These are phyloP conservation scores for Thamnophis elegans DNA, from an alignment of 2,797 vertebrate genomes.

Conservation along the genomic window DNA sequence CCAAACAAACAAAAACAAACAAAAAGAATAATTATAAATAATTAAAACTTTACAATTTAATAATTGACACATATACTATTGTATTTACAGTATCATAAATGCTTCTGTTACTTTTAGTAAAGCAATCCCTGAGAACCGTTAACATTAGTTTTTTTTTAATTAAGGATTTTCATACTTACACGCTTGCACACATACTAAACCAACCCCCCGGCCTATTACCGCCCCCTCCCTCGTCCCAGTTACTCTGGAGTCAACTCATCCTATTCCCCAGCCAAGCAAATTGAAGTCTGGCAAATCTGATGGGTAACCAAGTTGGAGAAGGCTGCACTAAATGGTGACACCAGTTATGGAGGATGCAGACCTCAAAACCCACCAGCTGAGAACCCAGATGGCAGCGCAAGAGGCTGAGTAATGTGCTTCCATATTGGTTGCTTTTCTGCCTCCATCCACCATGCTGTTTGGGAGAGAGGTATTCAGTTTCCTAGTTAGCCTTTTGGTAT, in stretches of 20 bases:
- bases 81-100: slow-evolving; percentile 99
- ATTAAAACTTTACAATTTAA: slow-evolving; percentile 99
- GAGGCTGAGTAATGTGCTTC: slow-evolving; percentile 74
- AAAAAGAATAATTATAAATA: slow-evolving; percentile 90
- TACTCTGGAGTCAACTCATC: background rate
- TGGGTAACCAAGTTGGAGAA: background rate
- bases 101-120: slow-evolving; percentile 93
- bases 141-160: slow-evolving; percentile 77
- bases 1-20: slow-evolving; percentile 72
- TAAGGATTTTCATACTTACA: slow-evolving; percentile 68
- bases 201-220: background rate
- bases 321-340: slow-evolving; percentile 33
- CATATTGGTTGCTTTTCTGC: slow-evolving; percentile 59
- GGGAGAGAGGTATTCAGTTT: slow-evolving; percentile 69
- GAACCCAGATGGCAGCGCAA: slow-evolving; percentile 58
- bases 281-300: background rate
- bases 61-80: slow-evolving; percentile 94
- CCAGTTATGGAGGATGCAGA: slow-evolving; percentile 58
- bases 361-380: slow-evolving; percentile 58
- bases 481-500: slow-evolving; percentile 71
- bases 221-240: background rate
- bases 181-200: slow-evolving; percentile 5
- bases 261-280: background rate
- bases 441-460: slow-evolving; percentile 58
- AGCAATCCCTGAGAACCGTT: slow-evolving; percentile 99